Percentiles rank a stretch among this genome's conserved stretches.
phyloP scores from a whole-genome alignment of 2,888 invertebrate species.

The Microdon myrmicae region DNA sequence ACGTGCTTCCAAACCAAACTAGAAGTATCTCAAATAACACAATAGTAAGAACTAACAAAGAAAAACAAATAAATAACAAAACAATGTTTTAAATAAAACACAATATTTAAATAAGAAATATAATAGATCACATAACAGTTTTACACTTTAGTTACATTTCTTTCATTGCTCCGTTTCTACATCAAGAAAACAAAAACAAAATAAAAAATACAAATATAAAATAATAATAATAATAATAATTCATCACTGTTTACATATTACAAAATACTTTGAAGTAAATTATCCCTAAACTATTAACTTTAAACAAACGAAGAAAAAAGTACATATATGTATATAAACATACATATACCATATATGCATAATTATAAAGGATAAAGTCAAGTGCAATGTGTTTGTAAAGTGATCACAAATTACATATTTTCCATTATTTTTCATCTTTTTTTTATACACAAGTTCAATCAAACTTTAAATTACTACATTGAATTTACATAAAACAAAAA shows the following conservation, averaged over 20 bases:
- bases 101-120: too few species aligned
- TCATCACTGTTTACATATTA: constrained; percentile 39
- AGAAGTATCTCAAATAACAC: not conserved
- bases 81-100: constrained; percentile 36
- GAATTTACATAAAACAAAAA: constrained; percentile 33
- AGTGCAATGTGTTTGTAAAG: constrained; percentile 32
- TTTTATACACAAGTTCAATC: too few species aligned
- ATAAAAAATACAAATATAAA: not conserved
- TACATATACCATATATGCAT: too few species aligned
- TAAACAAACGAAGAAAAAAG: constrained; percentile 22
- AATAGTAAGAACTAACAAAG: constrained; percentile 1
- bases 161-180: constrained; percentile 25
- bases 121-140: constrained; percentile 52
- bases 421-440: constrained; percentile 9
- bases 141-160: constrained; percentile 46
- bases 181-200: constrained; percentile 36
- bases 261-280: constrained; percentile 49
- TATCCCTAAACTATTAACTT: constrained; percentile 18
- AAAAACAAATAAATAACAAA: constrained; percentile 32
- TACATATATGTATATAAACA: not conserved
- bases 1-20: too few species aligned
- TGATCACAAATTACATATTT: constrained; percentile 38
- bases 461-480: too few species aligned
- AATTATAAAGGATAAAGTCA: constrained; percentile 17
- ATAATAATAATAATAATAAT: constrained; percentile 28